These are phyloP conservation scores for Melanaphis sacchari DNA, from an alignment of 1,140 invertebrate species.

Conservation along the genomic window DNA sequence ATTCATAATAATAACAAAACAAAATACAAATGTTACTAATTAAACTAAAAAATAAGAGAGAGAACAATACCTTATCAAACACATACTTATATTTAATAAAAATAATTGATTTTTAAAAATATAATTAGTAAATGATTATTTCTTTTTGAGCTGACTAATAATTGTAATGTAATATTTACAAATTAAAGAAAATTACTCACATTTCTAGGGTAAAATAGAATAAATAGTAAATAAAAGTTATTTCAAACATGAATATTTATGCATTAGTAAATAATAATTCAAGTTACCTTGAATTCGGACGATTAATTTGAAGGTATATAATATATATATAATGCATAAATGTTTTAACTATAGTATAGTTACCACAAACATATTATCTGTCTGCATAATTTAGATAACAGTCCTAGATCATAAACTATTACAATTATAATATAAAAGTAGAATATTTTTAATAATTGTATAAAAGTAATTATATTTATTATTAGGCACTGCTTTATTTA, in stretches of 20 bases:
- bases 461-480: neutral
- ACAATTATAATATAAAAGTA: neutral
- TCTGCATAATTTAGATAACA: neutral
- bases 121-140: too few relatives aligned
- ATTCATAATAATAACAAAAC: neutral
- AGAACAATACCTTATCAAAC: too few relatives aligned
- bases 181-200: too few relatives aligned
- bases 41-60: too few relatives aligned
- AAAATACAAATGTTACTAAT: neutral
- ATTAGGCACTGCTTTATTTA: neutral
- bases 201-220: neutral
- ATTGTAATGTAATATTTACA: too few relatives aligned
- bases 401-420: neutral
- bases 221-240: neutral
- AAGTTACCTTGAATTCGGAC: neutral
- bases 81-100: too few relatives aligned
- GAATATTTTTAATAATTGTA: neutral
- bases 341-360: neutral
- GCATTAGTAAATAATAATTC: neutral
- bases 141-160: too few relatives aligned
- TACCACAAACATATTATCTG: neutral
- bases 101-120: too few relatives aligned
- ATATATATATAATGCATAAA: neutral
- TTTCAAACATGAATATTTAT: neutral
- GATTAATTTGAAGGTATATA: neutral